Percentiles rank a stretch among this genome's conserved stretches.
Conservation (phyloP, 2,888 invertebrate genomes). For the Oxytorus armatus region DNA sequence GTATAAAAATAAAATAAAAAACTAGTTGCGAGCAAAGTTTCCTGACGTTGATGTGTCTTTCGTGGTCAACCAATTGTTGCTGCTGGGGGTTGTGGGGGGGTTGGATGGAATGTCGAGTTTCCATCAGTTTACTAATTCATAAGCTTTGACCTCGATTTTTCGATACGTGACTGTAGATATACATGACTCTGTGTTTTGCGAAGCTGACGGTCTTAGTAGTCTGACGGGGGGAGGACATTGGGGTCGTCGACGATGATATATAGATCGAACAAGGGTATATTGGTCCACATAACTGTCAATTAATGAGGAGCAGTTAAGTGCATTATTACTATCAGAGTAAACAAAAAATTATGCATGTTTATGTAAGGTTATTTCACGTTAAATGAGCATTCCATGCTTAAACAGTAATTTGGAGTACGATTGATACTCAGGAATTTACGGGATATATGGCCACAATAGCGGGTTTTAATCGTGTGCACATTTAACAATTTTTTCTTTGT, state of each 20-base stretch:
- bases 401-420: too few species aligned
- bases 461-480: too few species aligned
- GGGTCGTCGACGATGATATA: conserved; percentile 1
- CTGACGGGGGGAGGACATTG: conserved; percentile 11
- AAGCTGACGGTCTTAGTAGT: background rate
- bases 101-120: conserved; percentile 1
- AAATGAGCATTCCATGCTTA: too few species aligned
- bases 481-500: too few species aligned
- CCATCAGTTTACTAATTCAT: conserved; percentile 20
- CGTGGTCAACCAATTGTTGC: conserved; percentile 34
- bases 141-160: conserved; percentile 6
- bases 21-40: background rate
- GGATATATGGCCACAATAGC: too few species aligned
- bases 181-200: background rate
- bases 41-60: background rate
- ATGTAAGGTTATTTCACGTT: background rate
- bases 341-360: conserved; percentile 32
- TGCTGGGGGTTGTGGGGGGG: too few species aligned
- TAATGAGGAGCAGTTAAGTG: conserved; percentile 38
- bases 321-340: conserved; percentile 36
- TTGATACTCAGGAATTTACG: background rate
- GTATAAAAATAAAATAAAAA: conserved; percentile 2
- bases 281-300: conserved; percentile 32
- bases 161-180: background rate
- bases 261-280: conserved; percentile 14